Evolutionary conservation across 2,797 vertebrate species (phyloP).

Genomic region (Hemibagrus guttatus): DNA sequence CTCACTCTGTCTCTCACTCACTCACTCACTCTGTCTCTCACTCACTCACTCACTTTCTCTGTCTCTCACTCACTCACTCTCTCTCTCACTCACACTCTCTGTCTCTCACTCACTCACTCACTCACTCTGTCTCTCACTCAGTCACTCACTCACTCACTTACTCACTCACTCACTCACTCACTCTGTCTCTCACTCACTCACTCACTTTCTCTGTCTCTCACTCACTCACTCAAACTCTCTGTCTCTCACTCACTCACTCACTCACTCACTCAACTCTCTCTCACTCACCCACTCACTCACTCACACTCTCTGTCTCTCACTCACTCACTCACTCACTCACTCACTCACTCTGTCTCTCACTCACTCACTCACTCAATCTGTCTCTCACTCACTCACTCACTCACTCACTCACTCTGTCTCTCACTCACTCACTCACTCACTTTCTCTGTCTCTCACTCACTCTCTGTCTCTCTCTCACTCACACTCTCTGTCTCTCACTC

Average conservation of each 20-base stretch:
- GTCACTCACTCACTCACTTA: background rate
- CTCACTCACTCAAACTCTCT: conserved; percentile 2
- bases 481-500: no score
- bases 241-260: background rate
- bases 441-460: background rate
- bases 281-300: background rate
- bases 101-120: conserved; percentile 3
- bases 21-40: no score
- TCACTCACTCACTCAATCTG: no score
- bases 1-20: no score
- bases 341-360: no score
- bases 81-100: background rate
- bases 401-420: no score
- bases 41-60: background rate
- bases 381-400: no score
- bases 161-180: no score
- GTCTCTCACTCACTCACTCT: conserved; percentile 4
- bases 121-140: background rate
- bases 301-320: background rate
- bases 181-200: no score
- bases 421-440: background rate
- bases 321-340: background rate
- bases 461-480: no score
- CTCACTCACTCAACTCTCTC: no score
- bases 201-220: background rate